Evolutionary conservation across 2,888 invertebrate genomes (phyloP).

Genomic region (Thelaira solivaga): DNA sequence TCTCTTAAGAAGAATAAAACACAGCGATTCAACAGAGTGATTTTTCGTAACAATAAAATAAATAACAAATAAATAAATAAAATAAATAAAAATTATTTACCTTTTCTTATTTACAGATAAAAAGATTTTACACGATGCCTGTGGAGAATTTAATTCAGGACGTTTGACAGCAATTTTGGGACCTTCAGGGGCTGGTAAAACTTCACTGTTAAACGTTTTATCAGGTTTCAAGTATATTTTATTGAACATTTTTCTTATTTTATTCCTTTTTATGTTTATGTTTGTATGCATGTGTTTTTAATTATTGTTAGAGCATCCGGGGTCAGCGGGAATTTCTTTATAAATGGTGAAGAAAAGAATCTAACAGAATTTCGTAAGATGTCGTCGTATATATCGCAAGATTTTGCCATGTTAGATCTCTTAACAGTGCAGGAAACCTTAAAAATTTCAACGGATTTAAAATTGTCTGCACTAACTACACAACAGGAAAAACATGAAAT

Average conservation of each 20-base stretch:
- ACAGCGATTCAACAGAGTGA: too few relatives aligned
- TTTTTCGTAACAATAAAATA: too few relatives aligned
- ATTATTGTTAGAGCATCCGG: slow-evolving; percentile 66
- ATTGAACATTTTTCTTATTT: background rate
- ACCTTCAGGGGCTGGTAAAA: slow-evolving; percentile 87
- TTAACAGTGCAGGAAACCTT: slow-evolving; percentile 91
- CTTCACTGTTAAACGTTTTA: slow-evolving; percentile 85
- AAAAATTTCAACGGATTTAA: slow-evolving; percentile 88
- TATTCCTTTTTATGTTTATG: slow-evolving; percentile 9
- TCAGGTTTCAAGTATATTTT: slow-evolving; percentile 83
- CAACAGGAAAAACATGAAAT: slow-evolving; percentile 81
- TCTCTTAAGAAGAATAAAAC: too few relatives aligned
- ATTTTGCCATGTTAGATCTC: slow-evolving; percentile 86
- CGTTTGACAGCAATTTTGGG: slow-evolving; percentile 83
- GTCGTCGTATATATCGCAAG: slow-evolving; percentile 90
- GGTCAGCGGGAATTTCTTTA: slow-evolving; percentile 82
- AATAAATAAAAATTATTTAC: background rate
- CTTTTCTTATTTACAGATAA: slow-evolving; percentile 20
- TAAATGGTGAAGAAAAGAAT: slow-evolving; percentile 83
- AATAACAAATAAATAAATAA: too few relatives aligned
- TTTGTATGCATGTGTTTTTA: background rate
- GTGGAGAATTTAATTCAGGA: slow-evolving; percentile 81
- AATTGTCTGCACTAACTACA: slow-evolving; percentile 82
- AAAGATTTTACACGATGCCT: slow-evolving; percentile 79
- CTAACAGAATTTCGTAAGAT: slow-evolving; percentile 81